These are phyloP conservation scores for Australoheros scitulus DNA, from an alignment of 2,113 vertebrate species.

Conservation along the genomic window DNA sequence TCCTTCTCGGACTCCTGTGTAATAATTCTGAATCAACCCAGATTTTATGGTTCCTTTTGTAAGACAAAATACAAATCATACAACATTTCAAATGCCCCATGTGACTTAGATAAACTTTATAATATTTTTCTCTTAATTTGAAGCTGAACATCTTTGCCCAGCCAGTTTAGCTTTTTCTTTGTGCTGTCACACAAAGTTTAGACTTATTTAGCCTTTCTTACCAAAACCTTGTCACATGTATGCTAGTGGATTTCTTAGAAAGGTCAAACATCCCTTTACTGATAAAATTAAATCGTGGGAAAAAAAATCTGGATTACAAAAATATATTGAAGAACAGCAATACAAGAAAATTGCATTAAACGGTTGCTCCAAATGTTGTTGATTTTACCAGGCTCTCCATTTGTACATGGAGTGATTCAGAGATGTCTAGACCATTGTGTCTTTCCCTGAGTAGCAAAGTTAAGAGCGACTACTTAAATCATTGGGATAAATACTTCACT, in stretches of 20 bases:
- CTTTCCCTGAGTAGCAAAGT: neutral
- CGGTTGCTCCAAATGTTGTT: no score
- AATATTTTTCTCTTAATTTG: neutral
- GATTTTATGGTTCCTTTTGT: neutral
- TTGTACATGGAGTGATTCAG: no score
- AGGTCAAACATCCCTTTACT: neutral
- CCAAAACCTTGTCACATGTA: neutral
- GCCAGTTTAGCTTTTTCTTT: neutral
- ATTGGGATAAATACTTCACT: no score
- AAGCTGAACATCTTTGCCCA: neutral
- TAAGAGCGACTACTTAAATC: neutral
- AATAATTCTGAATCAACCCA: neutral
- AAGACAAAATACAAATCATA: neutral
- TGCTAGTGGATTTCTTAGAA: no score
- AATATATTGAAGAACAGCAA: neutral
- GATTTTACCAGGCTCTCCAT: no score
- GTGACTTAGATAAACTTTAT: neutral
- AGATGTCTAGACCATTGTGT: fast-evolving
- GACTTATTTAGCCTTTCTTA: neutral
- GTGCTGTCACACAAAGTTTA: neutral
- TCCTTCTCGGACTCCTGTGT: neutral
- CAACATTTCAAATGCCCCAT: neutral
- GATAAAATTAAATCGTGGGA: neutral
- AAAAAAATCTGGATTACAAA: neutral
- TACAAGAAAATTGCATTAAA: neutral